phyloP scores from a whole-genome alignment of 2,797 vertebrate species.

The Myotis myotis region DNA sequence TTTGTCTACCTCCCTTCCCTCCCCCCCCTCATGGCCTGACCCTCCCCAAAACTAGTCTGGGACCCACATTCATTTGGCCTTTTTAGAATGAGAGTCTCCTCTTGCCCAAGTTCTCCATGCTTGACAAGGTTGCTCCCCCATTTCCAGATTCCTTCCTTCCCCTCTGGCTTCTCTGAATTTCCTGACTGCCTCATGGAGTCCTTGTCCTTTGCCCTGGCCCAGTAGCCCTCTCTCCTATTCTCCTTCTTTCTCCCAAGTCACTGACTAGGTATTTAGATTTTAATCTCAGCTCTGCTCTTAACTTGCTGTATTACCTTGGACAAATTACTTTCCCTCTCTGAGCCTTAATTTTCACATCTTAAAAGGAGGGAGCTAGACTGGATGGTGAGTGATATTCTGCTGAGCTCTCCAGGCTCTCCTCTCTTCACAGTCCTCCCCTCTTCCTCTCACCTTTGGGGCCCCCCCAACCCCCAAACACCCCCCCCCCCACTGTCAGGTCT shows the following conservation, averaged over 20 bases:
- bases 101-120: background rate
- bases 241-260: background rate
- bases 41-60: background rate
- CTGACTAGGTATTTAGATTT: background rate
- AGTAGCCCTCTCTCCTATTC: background rate
- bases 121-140: background rate
- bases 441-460: background rate
- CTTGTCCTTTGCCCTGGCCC: background rate
- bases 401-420: background rate
- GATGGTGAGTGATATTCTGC: background rate
- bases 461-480: accelerated
- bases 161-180: background rate
- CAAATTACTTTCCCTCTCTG: background rate
- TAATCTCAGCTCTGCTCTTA: background rate
- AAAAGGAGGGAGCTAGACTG: background rate
- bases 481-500: background rate
- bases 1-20: background rate
- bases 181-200: background rate
- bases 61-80: background rate
- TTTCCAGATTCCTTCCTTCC: background rate
- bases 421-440: background rate
- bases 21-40: background rate
- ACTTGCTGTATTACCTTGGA: constrained; percentile 8
- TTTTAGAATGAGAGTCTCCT: background rate
- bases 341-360: background rate